A percentile compares a stretch with the other conserved stretches of the same genome.
These are phyloP conservation scores for Leucozona laternaria DNA, from an alignment of 2,888 invertebrate genomes.

Conservation along the genomic window DNA sequence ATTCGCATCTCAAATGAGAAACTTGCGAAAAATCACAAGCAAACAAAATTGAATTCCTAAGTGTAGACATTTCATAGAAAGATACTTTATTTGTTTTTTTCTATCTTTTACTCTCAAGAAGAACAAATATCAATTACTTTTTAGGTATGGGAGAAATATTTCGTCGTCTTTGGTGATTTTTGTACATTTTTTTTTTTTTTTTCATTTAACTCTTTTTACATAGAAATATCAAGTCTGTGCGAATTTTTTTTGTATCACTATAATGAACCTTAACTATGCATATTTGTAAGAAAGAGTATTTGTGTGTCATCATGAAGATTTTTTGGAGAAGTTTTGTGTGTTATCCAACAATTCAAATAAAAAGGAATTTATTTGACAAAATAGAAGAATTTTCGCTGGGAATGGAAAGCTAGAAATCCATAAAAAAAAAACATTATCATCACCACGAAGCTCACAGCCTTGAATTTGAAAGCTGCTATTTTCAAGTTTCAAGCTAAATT, in stretches of 20 bases:
- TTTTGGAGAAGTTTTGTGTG: too few species aligned
- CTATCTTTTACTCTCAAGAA: not conserved
- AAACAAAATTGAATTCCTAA: constrained; percentile 50
- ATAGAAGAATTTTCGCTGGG: too few species aligned
- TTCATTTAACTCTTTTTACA: not conserved
- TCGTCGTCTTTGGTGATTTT: not conserved
- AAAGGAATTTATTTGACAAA: too few species aligned
- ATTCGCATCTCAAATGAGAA: constrained; percentile 11
- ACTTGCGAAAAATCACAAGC: constrained; percentile 69
- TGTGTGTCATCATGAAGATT: too few species aligned
- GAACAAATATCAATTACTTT: constrained; percentile 38
- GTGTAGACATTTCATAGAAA: constrained; percentile 8
- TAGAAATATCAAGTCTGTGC: constrained; percentile 22
- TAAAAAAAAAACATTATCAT: too few species aligned
- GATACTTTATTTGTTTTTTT: constrained; percentile 23
- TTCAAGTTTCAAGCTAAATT: too few species aligned
- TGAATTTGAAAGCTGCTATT: too few species aligned
- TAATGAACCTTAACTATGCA: not conserved
- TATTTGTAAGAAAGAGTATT: too few species aligned
- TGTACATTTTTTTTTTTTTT: not conserved
- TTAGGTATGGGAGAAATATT: constrained; percentile 14
- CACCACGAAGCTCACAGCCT: too few species aligned
- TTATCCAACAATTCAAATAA: too few species aligned
- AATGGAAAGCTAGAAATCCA: too few species aligned
- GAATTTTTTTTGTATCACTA: not conserved